phyloP scores from a whole-genome alignment of 2,113 vertebrate genomes.

The Melanotaenia duboulayi region DNA sequence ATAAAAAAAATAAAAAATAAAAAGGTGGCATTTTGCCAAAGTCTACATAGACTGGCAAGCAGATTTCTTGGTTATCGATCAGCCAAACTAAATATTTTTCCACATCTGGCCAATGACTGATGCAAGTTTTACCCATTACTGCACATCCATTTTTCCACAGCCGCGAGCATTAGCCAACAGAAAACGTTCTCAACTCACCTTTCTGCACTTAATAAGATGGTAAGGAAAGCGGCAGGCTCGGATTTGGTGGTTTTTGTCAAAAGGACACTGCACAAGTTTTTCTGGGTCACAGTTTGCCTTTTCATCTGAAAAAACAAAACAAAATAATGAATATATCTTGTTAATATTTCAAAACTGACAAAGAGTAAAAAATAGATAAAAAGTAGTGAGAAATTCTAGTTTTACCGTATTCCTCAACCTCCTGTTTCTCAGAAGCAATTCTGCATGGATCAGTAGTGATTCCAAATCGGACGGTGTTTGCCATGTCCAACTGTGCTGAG shows the following conservation, averaged over 20 bases:
- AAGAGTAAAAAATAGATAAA: neutral
- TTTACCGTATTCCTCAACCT: conserved; percentile 34
- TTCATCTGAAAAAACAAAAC: neutral
- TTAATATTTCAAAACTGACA: neutral
- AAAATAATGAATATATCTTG: neutral
- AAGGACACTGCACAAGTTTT: conserved; percentile 88
- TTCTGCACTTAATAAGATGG: conserved; percentile 92
- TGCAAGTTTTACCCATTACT: too few species aligned
- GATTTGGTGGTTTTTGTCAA: conserved; percentile 88
- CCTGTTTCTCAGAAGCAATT: rapidly evolving
- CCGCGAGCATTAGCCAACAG: too few species aligned
- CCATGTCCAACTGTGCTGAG: neutral
- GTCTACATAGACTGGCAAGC: too few species aligned
- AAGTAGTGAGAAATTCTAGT: neutral
- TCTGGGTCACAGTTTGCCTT: conserved; percentile 82
- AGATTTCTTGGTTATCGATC: too few species aligned
- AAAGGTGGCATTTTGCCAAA: too few species aligned
- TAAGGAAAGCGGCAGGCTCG: conserved; percentile 90
- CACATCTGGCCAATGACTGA: too few species aligned
- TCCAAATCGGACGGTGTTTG: conserved; percentile 27
- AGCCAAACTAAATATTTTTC: too few species aligned
- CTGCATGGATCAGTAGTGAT: neutral
- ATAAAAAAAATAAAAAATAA: too few species aligned
- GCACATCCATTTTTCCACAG: too few species aligned
- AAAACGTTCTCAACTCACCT: conserved; percentile 77